Percentiles rank a stretch among this genome's conserved stretches.
Conservation (phyloP, 2,113 vertebrate genomes). For the Shinisaurus crocodilurus region DNA sequence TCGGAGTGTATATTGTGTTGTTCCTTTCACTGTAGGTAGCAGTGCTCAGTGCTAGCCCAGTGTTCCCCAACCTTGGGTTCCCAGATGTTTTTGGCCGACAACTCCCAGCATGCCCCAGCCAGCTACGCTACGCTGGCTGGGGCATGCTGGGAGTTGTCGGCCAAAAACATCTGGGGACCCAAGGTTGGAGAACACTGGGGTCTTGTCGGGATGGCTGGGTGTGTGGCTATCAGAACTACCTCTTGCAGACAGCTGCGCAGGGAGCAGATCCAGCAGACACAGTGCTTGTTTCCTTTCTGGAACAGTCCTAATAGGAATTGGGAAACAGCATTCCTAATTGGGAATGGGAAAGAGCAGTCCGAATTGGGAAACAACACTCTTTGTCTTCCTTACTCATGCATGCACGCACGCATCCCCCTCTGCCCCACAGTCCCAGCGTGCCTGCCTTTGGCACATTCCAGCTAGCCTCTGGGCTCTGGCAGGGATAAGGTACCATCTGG, state of each 20-base stretch:
- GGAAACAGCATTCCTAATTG: background rate
- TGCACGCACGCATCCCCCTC: background rate
- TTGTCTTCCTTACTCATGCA: background rate
- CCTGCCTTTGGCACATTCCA: constrained; percentile 22
- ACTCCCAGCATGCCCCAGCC: too few species aligned
- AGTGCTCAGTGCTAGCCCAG: constrained; percentile 56
- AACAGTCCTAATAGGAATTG: background rate
- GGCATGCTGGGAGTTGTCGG: too few species aligned
- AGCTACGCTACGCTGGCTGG: too few species aligned
- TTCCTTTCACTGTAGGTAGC: constrained; percentile 55
- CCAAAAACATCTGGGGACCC: too few species aligned
- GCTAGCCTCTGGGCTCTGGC: background rate
- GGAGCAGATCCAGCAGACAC: background rate
- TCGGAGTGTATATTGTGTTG: constrained; percentile 60
- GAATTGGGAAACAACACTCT: too few species aligned
- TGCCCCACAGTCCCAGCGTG: fast-evolving
- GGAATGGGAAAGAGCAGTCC: too few species aligned
- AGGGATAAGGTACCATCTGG: too few species aligned
- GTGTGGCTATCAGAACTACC: constrained; percentile 69
- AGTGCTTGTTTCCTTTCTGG: constrained; percentile 25
- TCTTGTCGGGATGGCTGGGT: constrained; percentile 36
- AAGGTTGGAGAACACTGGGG: too few species aligned
- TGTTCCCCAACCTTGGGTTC: too few species aligned
- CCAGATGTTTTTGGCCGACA: too few species aligned
- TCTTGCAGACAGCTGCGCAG: constrained; percentile 60